Percentiles rank a stretch among this genome's conserved stretches.
These are phyloP conservation scores for Stegana nigrithorax DNA, from an alignment of 2,888 invertebrate genomes.

Conservation along the genomic window DNA sequence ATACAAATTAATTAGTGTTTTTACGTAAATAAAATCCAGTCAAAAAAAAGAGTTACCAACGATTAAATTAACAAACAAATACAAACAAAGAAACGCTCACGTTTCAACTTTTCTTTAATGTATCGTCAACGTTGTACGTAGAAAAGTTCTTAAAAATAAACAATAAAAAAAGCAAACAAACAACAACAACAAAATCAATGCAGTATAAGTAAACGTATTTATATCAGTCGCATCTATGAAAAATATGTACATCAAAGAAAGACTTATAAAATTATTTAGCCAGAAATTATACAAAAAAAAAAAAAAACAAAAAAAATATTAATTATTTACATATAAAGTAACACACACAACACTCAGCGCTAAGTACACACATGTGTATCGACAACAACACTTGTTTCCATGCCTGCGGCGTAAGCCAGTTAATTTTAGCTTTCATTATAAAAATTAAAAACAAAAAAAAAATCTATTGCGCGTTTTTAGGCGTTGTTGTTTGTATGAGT, in stretches of 20 bases:
- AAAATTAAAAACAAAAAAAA: too few species aligned
- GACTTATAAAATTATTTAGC: neutral
- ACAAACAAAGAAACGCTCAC: neutral
- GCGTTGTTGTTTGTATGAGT: neutral
- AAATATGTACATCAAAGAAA: neutral
- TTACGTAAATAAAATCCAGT: neutral
- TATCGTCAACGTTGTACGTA: neutral
- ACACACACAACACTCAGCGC: too few species aligned
- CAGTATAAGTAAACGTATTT: too few species aligned
- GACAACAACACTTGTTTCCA: too few species aligned
- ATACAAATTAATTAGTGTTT: neutral
- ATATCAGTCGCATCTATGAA: neutral
- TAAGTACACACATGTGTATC: neutral
- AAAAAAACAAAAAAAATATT: too few species aligned
- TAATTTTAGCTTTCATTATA: too few species aligned
- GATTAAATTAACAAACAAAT: neutral
- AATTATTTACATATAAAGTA: too few species aligned
- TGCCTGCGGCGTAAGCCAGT: too few species aligned
- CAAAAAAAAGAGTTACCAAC: neutral
- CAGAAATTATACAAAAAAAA: neutral
- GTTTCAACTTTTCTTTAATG: neutral
- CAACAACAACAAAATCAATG: neutral
- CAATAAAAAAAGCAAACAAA: neutral
- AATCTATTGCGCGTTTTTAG: neutral
- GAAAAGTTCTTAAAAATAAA: neutral